Conservation (phyloP, 2,888 invertebrate species). For the Leptinotarsa rubiginosa region DNA sequence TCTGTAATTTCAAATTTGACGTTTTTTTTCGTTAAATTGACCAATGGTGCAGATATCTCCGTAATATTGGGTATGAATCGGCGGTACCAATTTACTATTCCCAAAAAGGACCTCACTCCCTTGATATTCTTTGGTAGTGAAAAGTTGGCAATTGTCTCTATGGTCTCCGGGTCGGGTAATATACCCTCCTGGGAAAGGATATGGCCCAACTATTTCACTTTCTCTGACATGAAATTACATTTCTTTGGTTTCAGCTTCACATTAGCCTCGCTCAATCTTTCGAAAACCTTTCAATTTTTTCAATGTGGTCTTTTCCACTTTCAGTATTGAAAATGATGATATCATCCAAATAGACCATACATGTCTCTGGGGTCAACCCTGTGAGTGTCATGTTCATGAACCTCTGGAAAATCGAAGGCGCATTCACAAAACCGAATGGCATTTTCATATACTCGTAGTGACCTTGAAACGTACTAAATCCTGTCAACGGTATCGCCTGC, state of each 20-base stretch:
- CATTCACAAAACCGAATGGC: too few relatives aligned
- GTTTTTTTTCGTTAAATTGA: conserved; percentile 39
- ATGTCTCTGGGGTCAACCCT: too few relatives aligned
- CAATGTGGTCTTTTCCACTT: conserved; percentile 39
- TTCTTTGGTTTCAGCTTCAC: conserved; percentile 36
- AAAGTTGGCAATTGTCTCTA: conserved; percentile 22
- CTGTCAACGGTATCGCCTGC: too few relatives aligned
- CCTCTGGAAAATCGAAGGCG: too few relatives aligned
- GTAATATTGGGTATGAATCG: conserved; percentile 36
- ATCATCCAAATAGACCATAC: conserved; percentile 36
- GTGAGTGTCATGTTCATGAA: too few relatives aligned
- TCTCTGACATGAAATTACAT: conserved; percentile 27
- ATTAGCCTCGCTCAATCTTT: conserved; percentile 28
- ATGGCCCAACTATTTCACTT: conserved; percentile 38
- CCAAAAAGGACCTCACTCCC: conserved; percentile 36
- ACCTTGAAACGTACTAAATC: too few relatives aligned
- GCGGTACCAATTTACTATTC: conserved; percentile 38
- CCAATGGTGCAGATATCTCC: conserved; percentile 26
- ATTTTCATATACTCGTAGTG: too few relatives aligned
- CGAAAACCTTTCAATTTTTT: conserved; percentile 29
- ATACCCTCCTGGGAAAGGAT: conserved; percentile 34
- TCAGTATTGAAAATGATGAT: conserved; percentile 30
- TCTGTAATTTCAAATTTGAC: conserved; percentile 33
- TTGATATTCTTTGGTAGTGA: conserved; percentile 23
- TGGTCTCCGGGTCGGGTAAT: conserved; percentile 26